A percentile compares a stretch with the other conserved stretches of the same genome.
Evolutionary conservation across 2,113 vertebrate genomes (phyloP).

Genomic region (Gambusia holbrooki): DNA sequence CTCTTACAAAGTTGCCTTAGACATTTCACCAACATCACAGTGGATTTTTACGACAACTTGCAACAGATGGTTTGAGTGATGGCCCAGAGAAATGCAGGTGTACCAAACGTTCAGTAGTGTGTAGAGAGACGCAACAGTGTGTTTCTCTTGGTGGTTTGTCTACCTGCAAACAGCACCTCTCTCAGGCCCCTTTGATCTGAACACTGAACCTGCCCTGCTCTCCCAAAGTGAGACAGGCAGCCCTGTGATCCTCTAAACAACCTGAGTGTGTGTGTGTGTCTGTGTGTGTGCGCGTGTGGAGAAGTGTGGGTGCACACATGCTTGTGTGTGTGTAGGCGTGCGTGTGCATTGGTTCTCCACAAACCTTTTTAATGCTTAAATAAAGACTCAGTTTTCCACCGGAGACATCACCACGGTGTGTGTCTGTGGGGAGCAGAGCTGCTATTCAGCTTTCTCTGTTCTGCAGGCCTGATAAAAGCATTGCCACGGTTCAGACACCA

Average conservation of each 20-base stretch:
- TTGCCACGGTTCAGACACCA: constrained; percentile 76
- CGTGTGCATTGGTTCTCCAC: constrained; percentile 49
- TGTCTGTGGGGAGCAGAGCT: constrained; percentile 69
- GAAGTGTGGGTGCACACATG: constrained; percentile 9
- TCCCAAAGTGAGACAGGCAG: constrained; percentile 79
- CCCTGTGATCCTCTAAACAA: constrained; percentile 79
- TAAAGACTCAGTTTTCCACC: constrained; percentile 77
- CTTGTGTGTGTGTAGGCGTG: constrained; percentile 33
- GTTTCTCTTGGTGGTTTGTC: constrained; percentile 64
- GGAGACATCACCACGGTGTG: constrained; percentile 74
- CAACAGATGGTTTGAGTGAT: constrained; percentile 63
- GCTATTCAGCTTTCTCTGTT: constrained; percentile 73
- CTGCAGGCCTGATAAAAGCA: constrained; percentile 76
- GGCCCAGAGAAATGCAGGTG: constrained; percentile 49
- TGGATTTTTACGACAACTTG: constrained; percentile 19
- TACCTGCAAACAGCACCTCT: constrained; percentile 72
- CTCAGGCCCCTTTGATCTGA: constrained; percentile 80
- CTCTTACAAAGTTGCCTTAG: background rate
- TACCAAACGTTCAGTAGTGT: constrained; percentile 18
- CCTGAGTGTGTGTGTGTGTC: constrained; percentile 49
- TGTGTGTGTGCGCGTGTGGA: constrained; percentile 32
- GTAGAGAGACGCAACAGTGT: constrained; percentile 38
- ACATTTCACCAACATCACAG: background rate
- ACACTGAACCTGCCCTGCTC: constrained; percentile 77
- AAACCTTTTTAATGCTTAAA: constrained; percentile 78